Percentiles rank a stretch among this genome's conserved stretches.
Conservation (phyloP, 2,888 invertebrate genomes). For the Argyresthia albistria region DNA sequence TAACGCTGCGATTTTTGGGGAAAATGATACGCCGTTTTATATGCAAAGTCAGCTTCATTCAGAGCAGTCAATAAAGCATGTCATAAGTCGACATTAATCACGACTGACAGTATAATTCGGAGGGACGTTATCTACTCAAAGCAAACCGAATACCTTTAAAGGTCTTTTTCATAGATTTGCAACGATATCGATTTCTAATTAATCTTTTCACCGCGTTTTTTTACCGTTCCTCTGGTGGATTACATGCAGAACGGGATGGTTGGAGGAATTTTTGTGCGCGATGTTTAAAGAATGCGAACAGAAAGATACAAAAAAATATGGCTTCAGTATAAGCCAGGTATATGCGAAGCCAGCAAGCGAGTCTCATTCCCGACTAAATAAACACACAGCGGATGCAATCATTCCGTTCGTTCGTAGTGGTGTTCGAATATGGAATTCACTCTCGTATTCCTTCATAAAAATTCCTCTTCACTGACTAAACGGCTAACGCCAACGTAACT, state of each 20-base stretch:
- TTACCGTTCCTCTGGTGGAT: not conserved
- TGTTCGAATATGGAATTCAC: not conserved
- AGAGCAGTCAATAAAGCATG: slow-evolving; percentile 45
- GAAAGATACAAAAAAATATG: not conserved
- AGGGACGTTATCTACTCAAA: slow-evolving; percentile 48
- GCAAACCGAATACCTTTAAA: slow-evolving; percentile 37
- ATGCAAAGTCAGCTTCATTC: slow-evolving; percentile 30
- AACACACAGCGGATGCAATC: not conserved
- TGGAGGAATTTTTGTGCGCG: not conserved
- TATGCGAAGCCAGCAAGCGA: not conserved
- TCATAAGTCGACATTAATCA: slow-evolving; percentile 60
- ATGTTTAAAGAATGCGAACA: not conserved
- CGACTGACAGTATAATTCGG: slow-evolving; percentile 52
- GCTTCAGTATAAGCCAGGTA: too few relatives aligned
- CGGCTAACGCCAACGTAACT: not conserved
- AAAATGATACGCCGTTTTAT: slow-evolving; percentile 27
- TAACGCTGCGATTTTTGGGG: not conserved
- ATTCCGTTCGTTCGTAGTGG: not conserved
- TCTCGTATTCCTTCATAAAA: not conserved
- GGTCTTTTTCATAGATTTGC: slow-evolving; percentile 49
- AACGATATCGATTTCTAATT: slow-evolving; percentile 66
- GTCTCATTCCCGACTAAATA: not conserved
- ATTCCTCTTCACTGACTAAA: not conserved
- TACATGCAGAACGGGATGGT: not conserved
- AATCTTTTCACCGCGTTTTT: slow-evolving; percentile 50